Conservation (phyloP, 2,113 vertebrate species). For the Microcebus ravelobensis region DNA sequence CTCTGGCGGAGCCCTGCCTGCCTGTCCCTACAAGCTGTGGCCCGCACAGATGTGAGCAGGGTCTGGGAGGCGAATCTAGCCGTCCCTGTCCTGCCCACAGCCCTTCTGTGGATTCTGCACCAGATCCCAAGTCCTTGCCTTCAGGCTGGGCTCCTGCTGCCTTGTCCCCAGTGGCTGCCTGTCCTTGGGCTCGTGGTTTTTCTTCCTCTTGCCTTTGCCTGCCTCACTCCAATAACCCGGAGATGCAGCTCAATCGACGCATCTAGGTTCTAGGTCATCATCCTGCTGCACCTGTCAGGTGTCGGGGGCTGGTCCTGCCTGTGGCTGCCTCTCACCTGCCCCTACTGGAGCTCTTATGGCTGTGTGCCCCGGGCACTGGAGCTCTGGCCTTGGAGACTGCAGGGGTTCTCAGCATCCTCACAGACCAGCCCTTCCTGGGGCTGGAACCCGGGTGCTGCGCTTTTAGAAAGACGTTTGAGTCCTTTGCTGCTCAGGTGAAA, state of each 20-base stretch:
- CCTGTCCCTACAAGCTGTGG: not conserved
- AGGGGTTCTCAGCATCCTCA: not conserved
- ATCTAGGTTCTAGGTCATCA: not conserved
- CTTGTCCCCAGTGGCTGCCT: not conserved
- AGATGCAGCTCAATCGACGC: accelerated
- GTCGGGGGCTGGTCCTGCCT: not conserved
- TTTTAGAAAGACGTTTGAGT: not conserved
- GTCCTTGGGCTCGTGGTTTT: not conserved
- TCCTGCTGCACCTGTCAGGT: not conserved
- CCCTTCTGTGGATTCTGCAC: not conserved
- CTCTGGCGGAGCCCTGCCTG: not conserved
- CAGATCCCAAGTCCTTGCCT: not conserved
- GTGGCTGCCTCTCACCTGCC: too few relatives aligned
- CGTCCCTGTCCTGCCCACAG: not conserved
- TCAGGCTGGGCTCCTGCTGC: not conserved
- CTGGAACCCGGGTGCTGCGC: not conserved
- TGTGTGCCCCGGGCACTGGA: not conserved
- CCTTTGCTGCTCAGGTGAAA: not conserved
- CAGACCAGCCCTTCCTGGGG: not conserved
- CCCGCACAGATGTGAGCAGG: not conserved
- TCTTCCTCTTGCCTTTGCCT: not conserved
- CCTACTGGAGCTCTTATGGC: not conserved
- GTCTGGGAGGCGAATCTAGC: not conserved
- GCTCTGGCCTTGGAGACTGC: not conserved
- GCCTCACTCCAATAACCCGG: accelerated